Conservation (phyloP, 2,797 vertebrate genomes). For the Synanceia verrucosa region DNA sequence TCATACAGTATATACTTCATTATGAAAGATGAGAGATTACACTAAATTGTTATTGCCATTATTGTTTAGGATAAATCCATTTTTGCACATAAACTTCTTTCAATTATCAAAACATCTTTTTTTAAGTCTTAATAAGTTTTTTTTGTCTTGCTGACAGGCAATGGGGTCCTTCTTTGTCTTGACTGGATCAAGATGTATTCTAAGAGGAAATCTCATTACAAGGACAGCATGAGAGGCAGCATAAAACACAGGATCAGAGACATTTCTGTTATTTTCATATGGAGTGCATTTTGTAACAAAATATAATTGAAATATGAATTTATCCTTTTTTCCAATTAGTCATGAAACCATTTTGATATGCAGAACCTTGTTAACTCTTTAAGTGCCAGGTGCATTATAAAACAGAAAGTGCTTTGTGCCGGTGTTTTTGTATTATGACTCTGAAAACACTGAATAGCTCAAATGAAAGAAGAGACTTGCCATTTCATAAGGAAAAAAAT, state of each 20-base stretch:
- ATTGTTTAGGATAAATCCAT: not conserved
- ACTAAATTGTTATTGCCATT: not conserved
- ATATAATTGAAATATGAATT: not conserved
- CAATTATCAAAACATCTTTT: not conserved
- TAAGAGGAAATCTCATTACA: not conserved
- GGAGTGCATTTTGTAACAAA: not conserved
- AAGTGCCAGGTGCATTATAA: too few relatives aligned
- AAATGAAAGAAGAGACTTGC: too few relatives aligned
- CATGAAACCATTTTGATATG: not conserved
- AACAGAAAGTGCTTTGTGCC: too few relatives aligned
- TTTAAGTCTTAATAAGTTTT: not conserved
- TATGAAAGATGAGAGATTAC: not conserved
- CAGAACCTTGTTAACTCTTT: too few relatives aligned
- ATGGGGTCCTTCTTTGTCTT: not conserved
- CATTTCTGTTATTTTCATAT: not conserved
- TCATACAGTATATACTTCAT: not conserved
- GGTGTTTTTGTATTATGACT: too few relatives aligned
- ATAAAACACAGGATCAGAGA: not conserved
- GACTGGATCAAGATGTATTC: not conserved
- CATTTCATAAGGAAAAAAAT: too few relatives aligned
- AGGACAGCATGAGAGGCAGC: not conserved
- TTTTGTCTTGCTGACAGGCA: not conserved
- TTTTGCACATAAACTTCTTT: not conserved
- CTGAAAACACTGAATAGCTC: too few relatives aligned
- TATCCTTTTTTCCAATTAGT: not conserved